Percentiles rank a stretch among this genome's conserved stretches.
Conservation (phyloP, 2,888 invertebrate genomes). For the Brachypterus glaber region DNA sequence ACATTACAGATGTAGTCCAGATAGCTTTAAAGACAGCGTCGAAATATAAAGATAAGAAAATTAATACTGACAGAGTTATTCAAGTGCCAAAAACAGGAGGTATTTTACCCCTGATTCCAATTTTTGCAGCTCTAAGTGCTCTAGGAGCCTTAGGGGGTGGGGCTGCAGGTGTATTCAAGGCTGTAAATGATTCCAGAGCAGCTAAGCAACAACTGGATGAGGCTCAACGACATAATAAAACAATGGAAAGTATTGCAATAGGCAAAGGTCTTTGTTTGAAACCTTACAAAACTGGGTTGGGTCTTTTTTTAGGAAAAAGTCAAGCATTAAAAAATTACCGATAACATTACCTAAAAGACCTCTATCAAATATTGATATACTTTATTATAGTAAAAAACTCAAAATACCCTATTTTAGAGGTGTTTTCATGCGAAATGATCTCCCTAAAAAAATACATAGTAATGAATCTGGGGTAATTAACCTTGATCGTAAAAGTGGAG, state of each 20-base stretch:
- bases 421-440: slow-evolving; percentile 17
- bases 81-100: slow-evolving; percentile 30
- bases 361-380: slow-evolving; percentile 14
- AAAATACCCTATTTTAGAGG: slow-evolving; percentile 19
- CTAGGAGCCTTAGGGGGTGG: slow-evolving; percentile 32
- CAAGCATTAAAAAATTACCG: slow-evolving; percentile 17
- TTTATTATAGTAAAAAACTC: slow-evolving; percentile 12
- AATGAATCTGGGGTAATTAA: slow-evolving; percentile 15
- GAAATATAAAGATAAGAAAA: too few species aligned
- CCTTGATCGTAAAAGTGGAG: slow-evolving; percentile 9
- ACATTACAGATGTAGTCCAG: too few species aligned
- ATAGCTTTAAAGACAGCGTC: too few species aligned
- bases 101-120: slow-evolving; percentile 28
- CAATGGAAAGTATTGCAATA: slow-evolving; percentile 31
- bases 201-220: slow-evolving; percentile 30
- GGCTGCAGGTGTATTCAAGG: slow-evolving; percentile 30
- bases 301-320: slow-evolving; percentile 7
- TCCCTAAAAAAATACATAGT: slow-evolving; percentile 8
- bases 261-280: slow-evolving; percentile 20
- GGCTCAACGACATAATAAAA: slow-evolving; percentile 30
- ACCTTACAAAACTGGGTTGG: too few species aligned
- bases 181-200: slow-evolving; percentile 29
- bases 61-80: slow-evolving; percentile 5
- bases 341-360: slow-evolving; percentile 17
- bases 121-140: slow-evolving; percentile 31